A percentile compares a stretch with the other conserved stretches of the same genome.
Evolutionary conservation across 2,113 vertebrate species (phyloP).

Genomic region (Fulica atra): DNA sequence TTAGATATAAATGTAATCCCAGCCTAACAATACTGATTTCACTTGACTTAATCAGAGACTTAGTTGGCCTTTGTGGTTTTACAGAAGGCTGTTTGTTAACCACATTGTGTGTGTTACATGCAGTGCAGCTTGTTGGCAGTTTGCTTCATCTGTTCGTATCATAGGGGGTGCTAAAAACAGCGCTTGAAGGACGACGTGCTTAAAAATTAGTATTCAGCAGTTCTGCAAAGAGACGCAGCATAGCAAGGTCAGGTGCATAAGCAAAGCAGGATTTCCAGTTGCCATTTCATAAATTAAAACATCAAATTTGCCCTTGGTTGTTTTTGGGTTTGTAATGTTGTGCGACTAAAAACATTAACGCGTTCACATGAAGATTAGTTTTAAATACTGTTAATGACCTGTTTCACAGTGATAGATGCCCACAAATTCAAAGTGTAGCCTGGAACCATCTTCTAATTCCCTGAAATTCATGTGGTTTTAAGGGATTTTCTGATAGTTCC

Average conservation of each 20-base stretch:
- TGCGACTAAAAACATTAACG: background rate
- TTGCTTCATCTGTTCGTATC: background rate
- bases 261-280: constrained; percentile 1
- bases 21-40: background rate
- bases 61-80: constrained; percentile 34
- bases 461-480: background rate
- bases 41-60: background rate
- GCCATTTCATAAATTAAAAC: background rate
- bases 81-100: constrained; percentile 25
- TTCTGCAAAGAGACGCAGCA: background rate
- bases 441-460: background rate
- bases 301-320: background rate
- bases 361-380: background rate
- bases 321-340: background rate
- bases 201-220: constrained; percentile 52
- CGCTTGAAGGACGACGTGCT: background rate
- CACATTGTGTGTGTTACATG: background rate
- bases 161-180: background rate
- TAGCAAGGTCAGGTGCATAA: constrained; percentile 35
- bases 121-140: background rate
- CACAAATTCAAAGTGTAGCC: background rate
- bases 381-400: background rate
- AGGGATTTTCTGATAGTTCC: background rate
- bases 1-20: background rate
- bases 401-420: background rate